A percentile compares a stretch with the other conserved stretches of the same genome.
phyloP scores from a whole-genome alignment of 2,113 vertebrate genomes.

The Typhlomys cinereus region DNA sequence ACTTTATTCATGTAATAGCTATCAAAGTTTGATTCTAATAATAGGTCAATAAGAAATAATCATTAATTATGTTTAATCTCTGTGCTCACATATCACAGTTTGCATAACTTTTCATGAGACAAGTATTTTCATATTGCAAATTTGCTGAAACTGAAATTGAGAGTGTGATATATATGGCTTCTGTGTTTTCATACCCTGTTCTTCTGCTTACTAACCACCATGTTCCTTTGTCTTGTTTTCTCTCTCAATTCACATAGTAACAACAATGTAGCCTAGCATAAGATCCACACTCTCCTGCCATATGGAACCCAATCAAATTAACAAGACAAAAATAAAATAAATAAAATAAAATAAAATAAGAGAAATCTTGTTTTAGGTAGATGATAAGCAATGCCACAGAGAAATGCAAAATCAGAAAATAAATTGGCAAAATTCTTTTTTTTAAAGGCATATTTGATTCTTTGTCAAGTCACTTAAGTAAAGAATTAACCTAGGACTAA shows the following conservation, averaged over 20 bases:
- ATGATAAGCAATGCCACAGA: background rate
- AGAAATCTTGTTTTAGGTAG: background rate
- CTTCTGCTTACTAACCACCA: background rate
- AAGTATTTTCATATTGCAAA: background rate
- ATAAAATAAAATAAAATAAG: background rate
- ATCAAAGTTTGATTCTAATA: background rate
- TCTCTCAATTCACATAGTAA: background rate
- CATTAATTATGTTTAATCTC: background rate
- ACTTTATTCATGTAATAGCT: background rate
- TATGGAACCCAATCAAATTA: background rate
- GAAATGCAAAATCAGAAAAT: background rate
- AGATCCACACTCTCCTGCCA: background rate
- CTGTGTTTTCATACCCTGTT: background rate
- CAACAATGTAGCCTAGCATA: background rate
- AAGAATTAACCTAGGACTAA: background rate
- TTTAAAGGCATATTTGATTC: background rate
- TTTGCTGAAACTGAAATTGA: background rate
- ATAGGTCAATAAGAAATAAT: background rate
- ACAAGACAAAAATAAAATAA: background rate
- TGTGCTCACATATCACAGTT: background rate
- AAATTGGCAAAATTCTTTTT: background rate
- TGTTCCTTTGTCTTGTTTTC: background rate
- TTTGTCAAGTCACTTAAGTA: background rate
- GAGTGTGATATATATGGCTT: background rate
- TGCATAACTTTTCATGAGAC: background rate